Percentiles rank a stretch among this genome's conserved stretches.
Evolutionary conservation across 2,797 vertebrate species (phyloP).

Genomic region (Hemibagrus guttatus): DNA sequence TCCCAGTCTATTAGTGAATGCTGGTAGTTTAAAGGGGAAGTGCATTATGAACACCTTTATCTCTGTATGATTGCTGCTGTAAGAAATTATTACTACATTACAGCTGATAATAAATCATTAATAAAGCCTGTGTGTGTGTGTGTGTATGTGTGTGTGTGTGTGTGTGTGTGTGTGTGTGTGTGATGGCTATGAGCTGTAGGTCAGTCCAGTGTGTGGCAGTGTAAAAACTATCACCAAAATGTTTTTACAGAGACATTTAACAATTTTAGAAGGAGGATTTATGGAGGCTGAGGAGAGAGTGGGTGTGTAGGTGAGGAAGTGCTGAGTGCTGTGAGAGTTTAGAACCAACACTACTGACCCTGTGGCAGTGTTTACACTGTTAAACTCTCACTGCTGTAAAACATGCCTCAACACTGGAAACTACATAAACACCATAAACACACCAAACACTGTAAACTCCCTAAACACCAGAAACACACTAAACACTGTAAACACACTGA

Average conservation of each 20-base stretch:
- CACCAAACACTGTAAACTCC: background rate
- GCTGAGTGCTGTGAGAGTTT: constrained; percentile 45
- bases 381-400: constrained; percentile 55
- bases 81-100: background rate
- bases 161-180: background rate
- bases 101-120: background rate
- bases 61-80: background rate
- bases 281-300: constrained; percentile 8
- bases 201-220: background rate
- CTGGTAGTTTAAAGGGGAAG: constrained; percentile 56
- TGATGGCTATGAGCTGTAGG: background rate
- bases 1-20: background rate
- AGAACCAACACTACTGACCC: constrained; percentile 44
- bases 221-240: constrained; percentile 4
- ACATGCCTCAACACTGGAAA: constrained; percentile 24
- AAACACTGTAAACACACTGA: background rate
- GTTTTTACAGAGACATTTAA: constrained; percentile 26
- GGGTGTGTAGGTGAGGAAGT: constrained; percentile 28
- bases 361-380: constrained; percentile 44
- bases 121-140: background rate
- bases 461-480: background rate
- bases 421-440: background rate
- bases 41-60: background rate
- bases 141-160: constrained; percentile 5
- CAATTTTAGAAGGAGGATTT: background rate